phyloP scores from a whole-genome alignment of 2,888 invertebrate species.

The Linnaemya vulpina region DNA sequence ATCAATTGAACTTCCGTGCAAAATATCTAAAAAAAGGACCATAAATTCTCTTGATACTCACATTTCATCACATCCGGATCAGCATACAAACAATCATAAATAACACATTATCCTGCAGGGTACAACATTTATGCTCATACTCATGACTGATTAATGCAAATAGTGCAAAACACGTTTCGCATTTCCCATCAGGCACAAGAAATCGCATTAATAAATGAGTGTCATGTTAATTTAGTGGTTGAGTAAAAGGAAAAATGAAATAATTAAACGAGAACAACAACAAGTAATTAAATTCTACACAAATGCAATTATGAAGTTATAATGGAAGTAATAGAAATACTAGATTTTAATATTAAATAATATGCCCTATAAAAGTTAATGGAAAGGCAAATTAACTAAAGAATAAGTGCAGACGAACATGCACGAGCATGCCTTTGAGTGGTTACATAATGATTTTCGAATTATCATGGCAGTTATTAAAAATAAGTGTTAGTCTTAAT shows the following conservation, averaged over 20 bases:
- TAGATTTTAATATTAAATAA: conserved; percentile 31
- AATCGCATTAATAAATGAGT: conserved; percentile 43
- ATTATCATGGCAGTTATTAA: too few species aligned
- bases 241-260: conserved; percentile 10
- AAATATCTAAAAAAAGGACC: too few species aligned
- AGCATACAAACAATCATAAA: not conserved
- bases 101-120: not conserved
- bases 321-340: conserved; percentile 23
- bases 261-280: conserved; percentile 16
- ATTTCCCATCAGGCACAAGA: conserved; percentile 33
- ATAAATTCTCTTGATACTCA: too few species aligned
- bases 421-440: not conserved
- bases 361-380: conserved; percentile 8
- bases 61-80: too few species aligned
- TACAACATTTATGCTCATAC: not conserved
- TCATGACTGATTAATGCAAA: conserved; percentile 18
- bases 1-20: too few species aligned
- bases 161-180: conserved; percentile 8
- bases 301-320: conserved; percentile 41
- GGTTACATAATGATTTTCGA: too few species aligned
- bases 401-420: not conserved
- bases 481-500: too few species aligned
- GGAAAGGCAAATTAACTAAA: conserved; percentile 34
- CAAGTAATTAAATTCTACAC: conserved; percentile 32
- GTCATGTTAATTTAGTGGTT: conserved; percentile 43